phyloP scores from a whole-genome alignment of 2,888 invertebrate species.

The Cephus sareptanus region DNA sequence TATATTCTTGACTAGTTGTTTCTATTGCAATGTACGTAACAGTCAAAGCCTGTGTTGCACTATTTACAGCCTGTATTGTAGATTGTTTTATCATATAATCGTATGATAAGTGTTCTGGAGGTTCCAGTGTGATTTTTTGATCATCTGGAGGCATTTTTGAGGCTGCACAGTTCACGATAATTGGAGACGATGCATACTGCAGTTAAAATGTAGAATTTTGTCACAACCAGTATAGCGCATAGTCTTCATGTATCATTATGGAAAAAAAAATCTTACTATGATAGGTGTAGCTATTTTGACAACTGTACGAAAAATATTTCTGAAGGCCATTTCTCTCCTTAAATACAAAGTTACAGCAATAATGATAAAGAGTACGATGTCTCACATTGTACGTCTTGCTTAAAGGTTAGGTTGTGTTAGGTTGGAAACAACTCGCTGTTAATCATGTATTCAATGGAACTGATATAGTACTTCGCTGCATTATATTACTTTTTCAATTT shows the following conservation, averaged over 20 bases:
- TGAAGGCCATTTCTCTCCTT: slow-evolving; percentile 24
- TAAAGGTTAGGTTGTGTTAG: background rate
- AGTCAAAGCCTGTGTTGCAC: slow-evolving; percentile 55
- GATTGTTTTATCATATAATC: slow-evolving; percentile 59
- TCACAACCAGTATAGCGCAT: background rate
- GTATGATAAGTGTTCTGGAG: slow-evolving; percentile 46
- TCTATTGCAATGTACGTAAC: slow-evolving; percentile 54
- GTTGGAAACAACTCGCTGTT: background rate
- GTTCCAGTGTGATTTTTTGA: slow-evolving; percentile 46
- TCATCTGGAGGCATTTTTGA: slow-evolving; percentile 33
- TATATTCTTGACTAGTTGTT: slow-evolving; percentile 53
- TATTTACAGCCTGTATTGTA: slow-evolving; percentile 53
- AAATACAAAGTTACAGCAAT: background rate
- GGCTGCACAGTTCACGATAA: slow-evolving; percentile 38
- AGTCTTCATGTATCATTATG: background rate
- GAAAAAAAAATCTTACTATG: slow-evolving; percentile 32
- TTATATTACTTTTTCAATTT: background rate
- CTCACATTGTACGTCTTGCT: background rate
- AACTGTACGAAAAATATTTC: slow-evolving; percentile 28
- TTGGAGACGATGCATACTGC: slow-evolving; percentile 42
- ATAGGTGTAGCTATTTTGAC: slow-evolving; percentile 29
- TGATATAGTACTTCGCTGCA: background rate
- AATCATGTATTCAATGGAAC: background rate
- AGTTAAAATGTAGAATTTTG: slow-evolving; percentile 19
- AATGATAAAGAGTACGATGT: background rate